Percentiles rank a stretch among this genome's conserved stretches.
Evolutionary conservation across 2,888 invertebrate species (phyloP).

Genomic region (Pammene fasciana): DNA sequence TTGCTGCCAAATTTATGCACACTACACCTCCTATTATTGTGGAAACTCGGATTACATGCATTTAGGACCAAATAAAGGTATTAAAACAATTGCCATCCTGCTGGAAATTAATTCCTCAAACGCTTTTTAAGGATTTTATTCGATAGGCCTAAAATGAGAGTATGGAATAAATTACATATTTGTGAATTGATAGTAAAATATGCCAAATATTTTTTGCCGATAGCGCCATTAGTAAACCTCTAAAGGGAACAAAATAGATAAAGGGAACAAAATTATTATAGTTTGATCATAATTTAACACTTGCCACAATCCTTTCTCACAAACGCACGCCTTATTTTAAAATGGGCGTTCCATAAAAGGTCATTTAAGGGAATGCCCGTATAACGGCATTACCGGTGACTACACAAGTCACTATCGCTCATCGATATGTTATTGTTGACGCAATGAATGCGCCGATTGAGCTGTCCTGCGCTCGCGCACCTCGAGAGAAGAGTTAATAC

Average conservation of each 20-base stretch:
- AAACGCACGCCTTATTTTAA: constrained; percentile 4
- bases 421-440: constrained; percentile 50
- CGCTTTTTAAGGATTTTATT: too few relatives aligned
- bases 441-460: constrained; percentile 56
- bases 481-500: constrained; percentile 42
- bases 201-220: too few relatives aligned
- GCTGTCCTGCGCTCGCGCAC: constrained; percentile 49
- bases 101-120: too few relatives aligned
- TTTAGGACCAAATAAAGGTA: too few relatives aligned
- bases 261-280: background rate
- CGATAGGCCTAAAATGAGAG: too few relatives aligned
- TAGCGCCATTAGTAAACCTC: too few relatives aligned
- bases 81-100: too few relatives aligned
- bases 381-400: constrained; percentile 23
- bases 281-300: background rate
- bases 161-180: too few relatives aligned
- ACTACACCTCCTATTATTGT: too few relatives aligned
- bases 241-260: background rate
- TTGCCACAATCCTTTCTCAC: background rate
- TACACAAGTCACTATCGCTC: constrained; percentile 38
- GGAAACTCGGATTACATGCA: too few relatives aligned
- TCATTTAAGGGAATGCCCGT: constrained; percentile 7
- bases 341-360: constrained; percentile 1
- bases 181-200: too few relatives aligned
- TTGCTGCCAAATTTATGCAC: too few relatives aligned